Conservation (phyloP, 2,888 invertebrate genomes). For the Dynastes tityus region DNA sequence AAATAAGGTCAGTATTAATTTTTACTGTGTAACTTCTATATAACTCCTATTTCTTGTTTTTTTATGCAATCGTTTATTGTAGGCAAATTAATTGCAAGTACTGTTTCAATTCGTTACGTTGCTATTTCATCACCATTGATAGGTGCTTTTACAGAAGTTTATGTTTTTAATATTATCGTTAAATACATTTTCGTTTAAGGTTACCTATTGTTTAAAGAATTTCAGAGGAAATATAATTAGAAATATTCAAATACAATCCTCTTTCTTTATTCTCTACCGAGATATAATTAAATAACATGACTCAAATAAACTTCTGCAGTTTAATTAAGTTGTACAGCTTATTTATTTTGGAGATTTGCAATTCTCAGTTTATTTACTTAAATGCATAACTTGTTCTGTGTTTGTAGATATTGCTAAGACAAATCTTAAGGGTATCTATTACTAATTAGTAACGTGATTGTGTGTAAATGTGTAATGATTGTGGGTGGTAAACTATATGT, state of each 20-base stretch:
- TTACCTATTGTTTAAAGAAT: slow-evolving; percentile 25
- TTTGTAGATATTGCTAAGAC: too few relatives aligned
- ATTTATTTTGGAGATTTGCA: neutral
- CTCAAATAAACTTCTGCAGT: slow-evolving; percentile 18
- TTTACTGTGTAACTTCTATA: neutral
- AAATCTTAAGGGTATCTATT: too few relatives aligned
- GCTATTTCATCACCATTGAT: neutral
- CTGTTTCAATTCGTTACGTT: neutral
- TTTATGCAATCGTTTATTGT: slow-evolving; percentile 29
- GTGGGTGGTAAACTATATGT: too few relatives aligned
- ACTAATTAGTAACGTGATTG: too few relatives aligned
- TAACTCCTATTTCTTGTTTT: slow-evolving; percentile 13
- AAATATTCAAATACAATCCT: slow-evolving; percentile 3
- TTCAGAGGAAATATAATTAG: slow-evolving; percentile 6
- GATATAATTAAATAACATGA: slow-evolving; percentile 39
- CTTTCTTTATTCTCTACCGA: slow-evolving; percentile 1
- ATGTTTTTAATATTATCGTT: neutral
- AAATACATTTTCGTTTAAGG: slow-evolving; percentile 10
- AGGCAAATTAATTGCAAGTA: slow-evolving; percentile 6
- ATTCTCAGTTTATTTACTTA: neutral
- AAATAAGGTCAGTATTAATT: slow-evolving; percentile 51
- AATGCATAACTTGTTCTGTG: too few relatives aligned
- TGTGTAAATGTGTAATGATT: too few relatives aligned
- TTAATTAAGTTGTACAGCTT: slow-evolving; percentile 3
- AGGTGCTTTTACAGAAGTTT: neutral